These are phyloP conservation scores for Octopus bimaculoides DNA, from an alignment of 1,140 invertebrate genomes.

Conservation along the genomic window DNA sequence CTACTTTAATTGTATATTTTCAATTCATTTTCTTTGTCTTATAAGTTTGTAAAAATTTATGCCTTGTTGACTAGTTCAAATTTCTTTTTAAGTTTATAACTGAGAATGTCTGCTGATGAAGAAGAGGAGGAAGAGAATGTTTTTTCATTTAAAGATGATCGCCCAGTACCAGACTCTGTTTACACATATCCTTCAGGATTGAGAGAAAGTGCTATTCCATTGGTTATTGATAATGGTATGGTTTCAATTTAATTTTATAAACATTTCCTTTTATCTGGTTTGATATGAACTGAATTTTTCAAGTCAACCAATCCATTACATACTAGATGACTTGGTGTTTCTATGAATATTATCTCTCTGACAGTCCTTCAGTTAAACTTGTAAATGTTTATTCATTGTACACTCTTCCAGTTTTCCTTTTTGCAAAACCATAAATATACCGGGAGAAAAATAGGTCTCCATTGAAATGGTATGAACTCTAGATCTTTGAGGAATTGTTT, in stretches of 20 bases:
- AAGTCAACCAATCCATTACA: not conserved
- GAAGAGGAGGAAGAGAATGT: conserved; percentile 24
- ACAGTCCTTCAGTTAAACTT: not conserved
- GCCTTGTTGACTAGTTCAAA: too few relatives aligned
- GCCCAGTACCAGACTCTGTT: conserved; percentile 71
- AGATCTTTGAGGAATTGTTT: too few relatives aligned
- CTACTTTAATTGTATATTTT: too few relatives aligned
- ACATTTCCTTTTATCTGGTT: not conserved
- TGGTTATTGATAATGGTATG: conserved; percentile 84
- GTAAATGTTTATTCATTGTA: not conserved
- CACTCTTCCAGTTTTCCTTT: not conserved
- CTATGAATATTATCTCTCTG: conserved; percentile 1
- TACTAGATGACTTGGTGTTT: not conserved
- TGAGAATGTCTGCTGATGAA: not conserved
- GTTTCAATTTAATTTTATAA: conserved; percentile 21
- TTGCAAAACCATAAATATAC: not conserved
- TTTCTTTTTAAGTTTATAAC: too few relatives aligned
- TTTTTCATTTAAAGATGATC: conserved; percentile 68
- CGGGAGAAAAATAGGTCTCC: too few relatives aligned
- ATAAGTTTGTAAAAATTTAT: too few relatives aligned
- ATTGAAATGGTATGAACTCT: too few relatives aligned
- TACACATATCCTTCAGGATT: conserved; percentile 67
- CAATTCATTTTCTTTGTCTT: too few relatives aligned
- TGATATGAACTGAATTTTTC: not conserved
- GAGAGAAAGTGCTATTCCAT: conserved; percentile 59